A percentile compares a stretch with the other conserved stretches of the same genome.
Conservation (phyloP, 2,797 vertebrate genomes). For the Acanthurus lineatus region DNA sequence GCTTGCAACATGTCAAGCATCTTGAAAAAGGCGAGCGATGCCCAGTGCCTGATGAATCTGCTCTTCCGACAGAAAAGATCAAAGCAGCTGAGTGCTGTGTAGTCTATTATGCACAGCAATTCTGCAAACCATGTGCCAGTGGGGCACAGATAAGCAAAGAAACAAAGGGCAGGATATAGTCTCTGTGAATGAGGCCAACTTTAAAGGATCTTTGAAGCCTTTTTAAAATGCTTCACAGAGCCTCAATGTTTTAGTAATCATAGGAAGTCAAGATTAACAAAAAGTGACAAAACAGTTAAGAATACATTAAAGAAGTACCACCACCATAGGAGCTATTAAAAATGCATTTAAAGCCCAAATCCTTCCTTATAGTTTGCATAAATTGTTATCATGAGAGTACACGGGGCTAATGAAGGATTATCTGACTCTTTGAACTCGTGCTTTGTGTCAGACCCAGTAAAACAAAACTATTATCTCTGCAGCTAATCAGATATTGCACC, state of each 20-base stretch:
- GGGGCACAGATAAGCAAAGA: conserved; percentile 59
- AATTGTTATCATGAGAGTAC: conserved; percentile 45
- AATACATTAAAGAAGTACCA: conserved; percentile 40
- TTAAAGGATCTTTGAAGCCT: conserved; percentile 63
- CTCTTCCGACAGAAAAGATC: conserved; percentile 57
- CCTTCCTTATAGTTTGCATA: conserved; percentile 24
- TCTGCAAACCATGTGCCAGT: conserved; percentile 58
- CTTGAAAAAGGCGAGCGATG: conserved; percentile 29
- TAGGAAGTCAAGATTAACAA: conserved; percentile 43
- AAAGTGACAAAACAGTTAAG: conserved; percentile 51
- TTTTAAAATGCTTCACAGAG: conserved; percentile 44
- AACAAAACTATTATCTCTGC: conserved; percentile 67
- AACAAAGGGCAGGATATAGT: conserved; percentile 64
- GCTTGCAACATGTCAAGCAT: conserved; percentile 55
- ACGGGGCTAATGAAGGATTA: conserved; percentile 54
- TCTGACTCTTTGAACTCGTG: conserved; percentile 66
- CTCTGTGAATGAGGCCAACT: conserved; percentile 60
- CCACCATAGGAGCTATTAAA: conserved; percentile 29
- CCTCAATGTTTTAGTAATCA: conserved; percentile 57
- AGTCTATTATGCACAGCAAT: conserved; percentile 45
- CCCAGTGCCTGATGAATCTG: conserved; percentile 38
- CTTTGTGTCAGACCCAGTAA: conserved; percentile 51
- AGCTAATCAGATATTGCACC: conserved; percentile 69
- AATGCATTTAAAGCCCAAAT: conserved; percentile 36
- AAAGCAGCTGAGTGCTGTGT: conserved; percentile 56